Base-by-base conservation (phyloP, 2,113 vertebrate genomes). In the Laticauda laticaudata region DNA sequence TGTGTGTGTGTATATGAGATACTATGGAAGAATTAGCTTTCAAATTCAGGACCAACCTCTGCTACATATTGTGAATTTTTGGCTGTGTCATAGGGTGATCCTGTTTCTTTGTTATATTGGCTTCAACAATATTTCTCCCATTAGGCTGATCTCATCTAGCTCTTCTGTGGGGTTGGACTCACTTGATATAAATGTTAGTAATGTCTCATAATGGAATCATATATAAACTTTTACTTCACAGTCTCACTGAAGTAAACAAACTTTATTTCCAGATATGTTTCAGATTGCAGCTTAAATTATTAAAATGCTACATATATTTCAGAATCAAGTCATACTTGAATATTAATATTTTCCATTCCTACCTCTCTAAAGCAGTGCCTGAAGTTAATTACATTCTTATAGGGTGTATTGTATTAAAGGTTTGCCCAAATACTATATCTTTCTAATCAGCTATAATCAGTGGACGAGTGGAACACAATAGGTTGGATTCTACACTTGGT, bases 351-450 rank as follows among this genome's bases (percentile, higher is more conserved):
- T 91, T 24, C 8, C 69, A 20, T 29, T 61, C 21, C 12, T 43
- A 55, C 24, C 90, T 90, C 0, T 94, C 21, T 89, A 45, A 81
- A 90, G 29, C 90, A 86, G 0, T 88, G 1, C 56, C n/a, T 94
- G 88, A 21, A 48, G 4, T 24, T 92, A 69, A 64, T 91, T 45
- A 69, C 34, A 69, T 89, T 59, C 14, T 48, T 93, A 34, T 59
- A 2, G 54, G 5, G 93, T 91, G 64, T 7, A 4, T 5, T 90
- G 39, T 94, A 39, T 23, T 12, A n/a, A 93, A 51, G 55, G 15
- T 93, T 94, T 95, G 69, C 29, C 57, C 43, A 45, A 92, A 18
- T 57, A 12, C 34, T 92, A 4, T 39, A 91, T 29, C 45, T 94
- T 94, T 39, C 10, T 90, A 93, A 48, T 85, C 29, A 94, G 8